Conservation (phyloP, 2,797 vertebrate genomes). For the Todus mexicanus region DNA sequence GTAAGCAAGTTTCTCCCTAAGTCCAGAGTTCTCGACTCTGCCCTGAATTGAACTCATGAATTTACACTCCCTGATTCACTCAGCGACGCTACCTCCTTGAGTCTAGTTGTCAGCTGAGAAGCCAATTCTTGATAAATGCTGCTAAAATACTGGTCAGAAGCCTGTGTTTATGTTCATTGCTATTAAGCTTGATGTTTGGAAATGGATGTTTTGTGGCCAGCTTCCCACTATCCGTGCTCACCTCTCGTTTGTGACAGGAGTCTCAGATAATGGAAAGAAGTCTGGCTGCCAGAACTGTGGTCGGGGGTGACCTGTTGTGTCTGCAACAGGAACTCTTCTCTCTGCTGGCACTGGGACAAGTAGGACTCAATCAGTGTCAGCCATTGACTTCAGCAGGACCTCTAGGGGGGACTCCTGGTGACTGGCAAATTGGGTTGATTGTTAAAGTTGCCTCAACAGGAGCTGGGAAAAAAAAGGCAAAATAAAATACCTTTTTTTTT, state of each 20-base stretch:
- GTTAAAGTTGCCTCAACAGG: not conserved
- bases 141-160: not conserved
- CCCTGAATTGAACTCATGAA: not conserved
- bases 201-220: not conserved
- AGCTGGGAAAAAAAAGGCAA: not conserved
- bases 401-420: not conserved
- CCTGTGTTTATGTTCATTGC: not conserved
- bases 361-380: not conserved
- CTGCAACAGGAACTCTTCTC: not conserved
- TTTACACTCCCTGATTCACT: not conserved
- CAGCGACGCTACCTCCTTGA: not conserved
- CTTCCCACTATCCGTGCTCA: not conserved
- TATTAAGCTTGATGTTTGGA: not conserved
- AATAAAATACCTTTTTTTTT: rapidly evolving
- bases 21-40: not conserved
- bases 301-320: not conserved
- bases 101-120: not conserved
- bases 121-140: not conserved
- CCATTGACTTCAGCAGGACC: not conserved
- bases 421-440: not conserved
- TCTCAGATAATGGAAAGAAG: not conserved
- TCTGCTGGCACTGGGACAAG: constrained; percentile 13
- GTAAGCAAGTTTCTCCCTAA: not conserved
- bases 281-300: not conserved
- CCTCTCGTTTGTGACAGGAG: not conserved